Conservation (phyloP, 1,140 invertebrate genomes). For the Zaprionus gabonicus region DNA sequence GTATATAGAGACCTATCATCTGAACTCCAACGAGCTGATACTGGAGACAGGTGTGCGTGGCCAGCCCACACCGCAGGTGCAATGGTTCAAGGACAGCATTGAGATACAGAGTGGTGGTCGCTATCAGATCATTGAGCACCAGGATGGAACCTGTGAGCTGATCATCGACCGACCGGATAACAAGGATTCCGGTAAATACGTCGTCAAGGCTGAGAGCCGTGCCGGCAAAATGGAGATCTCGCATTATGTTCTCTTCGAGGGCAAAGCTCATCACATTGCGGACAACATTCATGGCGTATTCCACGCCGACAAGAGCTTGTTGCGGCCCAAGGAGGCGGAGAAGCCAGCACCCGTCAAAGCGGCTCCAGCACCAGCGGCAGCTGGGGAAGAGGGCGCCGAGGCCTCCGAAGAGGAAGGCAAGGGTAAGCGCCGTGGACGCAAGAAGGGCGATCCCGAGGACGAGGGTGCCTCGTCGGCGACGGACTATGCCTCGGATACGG, state of each 20-base stretch:
- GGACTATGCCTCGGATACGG: constrained; percentile 71
- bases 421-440: constrained; percentile 59
- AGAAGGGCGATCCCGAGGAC: constrained; percentile 63
- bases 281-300: constrained; percentile 84
- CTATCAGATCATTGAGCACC: constrained; percentile 68
- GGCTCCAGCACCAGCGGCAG: constrained; percentile 25
- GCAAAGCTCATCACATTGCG: constrained; percentile 73
- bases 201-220: constrained; percentile 75
- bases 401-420: constrained; percentile 56
- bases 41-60: constrained; percentile 88
- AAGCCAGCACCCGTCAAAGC: constrained; percentile 46
- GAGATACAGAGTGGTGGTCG: constrained; percentile 84
- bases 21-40: constrained; percentile 80
- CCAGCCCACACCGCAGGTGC: constrained; percentile 90
- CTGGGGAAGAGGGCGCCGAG: constrained; percentile 45
- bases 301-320: constrained; percentile 79
- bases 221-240: constrained; percentile 78
- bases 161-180: constrained; percentile 74
- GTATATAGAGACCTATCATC: constrained; percentile 77
- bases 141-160: constrained; percentile 77
- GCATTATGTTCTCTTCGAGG: constrained; percentile 77
- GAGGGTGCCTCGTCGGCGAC: constrained; percentile 61
- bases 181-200: constrained; percentile 80
- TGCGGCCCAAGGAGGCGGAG: constrained; percentile 72
- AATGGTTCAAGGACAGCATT: constrained; percentile 93